Evolutionary conservation across 2,888 invertebrate species (phyloP).

Genomic region (Hanleya hanleyi): DNA sequence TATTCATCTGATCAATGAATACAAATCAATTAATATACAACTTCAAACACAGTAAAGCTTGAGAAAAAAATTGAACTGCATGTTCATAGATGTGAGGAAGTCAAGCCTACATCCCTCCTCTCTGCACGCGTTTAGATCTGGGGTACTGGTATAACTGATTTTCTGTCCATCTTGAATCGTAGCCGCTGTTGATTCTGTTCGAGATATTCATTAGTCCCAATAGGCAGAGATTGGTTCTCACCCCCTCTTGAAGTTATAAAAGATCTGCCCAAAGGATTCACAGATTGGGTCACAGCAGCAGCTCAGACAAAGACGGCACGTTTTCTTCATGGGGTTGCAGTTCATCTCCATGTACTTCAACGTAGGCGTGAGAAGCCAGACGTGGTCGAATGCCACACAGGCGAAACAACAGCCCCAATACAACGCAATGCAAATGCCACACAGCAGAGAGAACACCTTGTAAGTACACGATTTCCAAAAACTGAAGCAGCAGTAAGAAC

Average conservation of each 20-base stretch:
- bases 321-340: constrained; percentile 40
- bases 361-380: constrained; percentile 50
- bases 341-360: constrained; percentile 74
- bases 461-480: constrained; percentile 81
- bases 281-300: constrained; percentile 46
- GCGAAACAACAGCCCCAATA: constrained; percentile 73
- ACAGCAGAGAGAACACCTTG: constrained; percentile 79
- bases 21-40: too few species aligned
- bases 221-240: too few species aligned
- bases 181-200: too few species aligned
- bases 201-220: too few species aligned
- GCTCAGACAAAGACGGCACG: constrained; percentile 16
- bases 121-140: too few species aligned
- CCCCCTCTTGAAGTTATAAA: constrained; percentile 42
- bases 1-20: too few species aligned
- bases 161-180: too few species aligned
- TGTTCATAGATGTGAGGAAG: too few species aligned
- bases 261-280: constrained; percentile 39
- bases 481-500: constrained; percentile 80
- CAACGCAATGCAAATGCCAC: constrained; percentile 80
- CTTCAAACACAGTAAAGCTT: too few species aligned
- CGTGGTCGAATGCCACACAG: constrained; percentile 77
- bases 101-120: too few species aligned
- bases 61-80: too few species aligned
- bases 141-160: too few species aligned